Base-by-base conservation (phyloP, 2,888 invertebrate genomes). In the Blastobasis lacticolella region DNA sequence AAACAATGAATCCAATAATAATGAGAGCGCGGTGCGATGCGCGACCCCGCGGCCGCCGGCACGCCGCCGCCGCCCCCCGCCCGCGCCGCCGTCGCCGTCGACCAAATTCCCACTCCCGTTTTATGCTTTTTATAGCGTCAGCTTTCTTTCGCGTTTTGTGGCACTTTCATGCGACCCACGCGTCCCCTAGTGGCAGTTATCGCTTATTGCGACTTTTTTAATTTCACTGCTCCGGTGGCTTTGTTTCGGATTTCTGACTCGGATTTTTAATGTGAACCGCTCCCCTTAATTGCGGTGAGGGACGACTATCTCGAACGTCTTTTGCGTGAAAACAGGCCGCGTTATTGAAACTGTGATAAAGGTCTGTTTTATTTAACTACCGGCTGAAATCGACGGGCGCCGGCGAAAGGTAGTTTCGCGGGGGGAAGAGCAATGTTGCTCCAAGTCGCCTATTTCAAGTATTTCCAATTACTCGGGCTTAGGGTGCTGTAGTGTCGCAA, bases 381-480 rank as follows among this genome's bases (percentile, higher is more conserved):
- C 7, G 9, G 9, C 8, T 41, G 41, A 7, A 41, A 41, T 7
- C 9, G 41, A 8, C 7, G 41, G 8, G 7, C 7, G 41, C 41
- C 9, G 9, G 41, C 41, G 7, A 41, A 8, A 9, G 41, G 7
- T 41, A 9, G 8, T 41, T 8, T 4, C 41, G 41, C 7, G 8
- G 7, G 37, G 49, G 40, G 40, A 10, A n/a, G 49, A 45, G 46
- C 46, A 7, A 73, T 75, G 78, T 78, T 76, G 73, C 71, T 75
- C 67, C 72, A 74, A 78, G 74, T 74, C 73, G 76, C 78, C 81
- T 82, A 85, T 86, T 88, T 85, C 85, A 86, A 86, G 81, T 84
- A 87, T 88, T 88, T 87, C 86, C 86, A 88, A 88, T 88, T 87
- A 87, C 85, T 86, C 79, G 79, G 80, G 81, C 83, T 88, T 84